These are phyloP conservation scores for Eristalis arbustorum DNA, from an alignment of 2,888 invertebrate genomes.

Conservation along the genomic window DNA sequence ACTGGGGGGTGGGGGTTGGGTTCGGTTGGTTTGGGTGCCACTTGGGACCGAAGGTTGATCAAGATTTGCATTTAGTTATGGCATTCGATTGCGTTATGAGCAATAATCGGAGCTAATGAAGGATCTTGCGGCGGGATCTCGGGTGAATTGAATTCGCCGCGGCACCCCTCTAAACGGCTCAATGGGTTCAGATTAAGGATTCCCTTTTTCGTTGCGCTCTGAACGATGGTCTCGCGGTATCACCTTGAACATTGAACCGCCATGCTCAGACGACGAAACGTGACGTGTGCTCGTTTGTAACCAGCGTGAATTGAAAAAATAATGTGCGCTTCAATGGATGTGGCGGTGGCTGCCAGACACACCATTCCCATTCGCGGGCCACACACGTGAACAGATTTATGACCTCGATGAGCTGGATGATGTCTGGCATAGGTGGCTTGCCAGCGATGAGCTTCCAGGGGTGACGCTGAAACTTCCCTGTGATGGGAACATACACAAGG, in stretches of 20 bases:
- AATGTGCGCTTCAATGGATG: not conserved
- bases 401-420: not conserved
- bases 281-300: not conserved
- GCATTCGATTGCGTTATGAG: constrained; percentile 55
- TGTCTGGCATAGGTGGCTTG: not conserved
- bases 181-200: not conserved
- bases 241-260: not conserved
- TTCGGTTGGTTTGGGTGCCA: no score
- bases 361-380: not conserved
- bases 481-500: no score
- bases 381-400: not conserved
- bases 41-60: constrained; percentile 31
- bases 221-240: no score
- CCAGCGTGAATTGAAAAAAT: not conserved
- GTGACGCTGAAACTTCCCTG: no score
- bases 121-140: not conserved
- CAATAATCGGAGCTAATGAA: constrained; percentile 20
- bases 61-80: constrained; percentile 61
- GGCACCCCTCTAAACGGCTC: no score
- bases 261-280: not conserved
- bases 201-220: no score
- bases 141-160: not conserved
- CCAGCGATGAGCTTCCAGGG: no score
- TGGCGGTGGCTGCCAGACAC: not conserved
- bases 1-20: not conserved